Percentiles rank a stretch among this genome's conserved stretches.
phyloP scores from a whole-genome alignment of 1,140 invertebrate species.

The Bombus haemorrhoidalis region DNA sequence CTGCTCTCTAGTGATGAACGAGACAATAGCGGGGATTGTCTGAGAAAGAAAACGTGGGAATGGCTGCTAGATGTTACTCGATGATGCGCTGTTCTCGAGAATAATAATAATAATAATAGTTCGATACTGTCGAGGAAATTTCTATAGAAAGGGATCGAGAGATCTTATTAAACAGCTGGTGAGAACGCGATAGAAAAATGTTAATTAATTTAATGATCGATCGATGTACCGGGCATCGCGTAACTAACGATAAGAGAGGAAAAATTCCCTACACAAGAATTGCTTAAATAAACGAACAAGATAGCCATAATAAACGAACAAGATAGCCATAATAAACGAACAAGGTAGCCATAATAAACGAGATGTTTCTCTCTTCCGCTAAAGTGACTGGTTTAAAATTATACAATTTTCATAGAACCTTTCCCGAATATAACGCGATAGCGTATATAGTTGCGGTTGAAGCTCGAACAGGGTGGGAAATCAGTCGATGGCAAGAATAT shows the following conservation, averaged over 20 bases:
- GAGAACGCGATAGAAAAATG: not conserved
- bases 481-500: not conserved
- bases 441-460: too few species aligned
- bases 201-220: slow-evolving; percentile 1
- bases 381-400: not conserved
- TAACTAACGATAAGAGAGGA: not conserved
- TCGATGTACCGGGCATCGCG: not conserved
- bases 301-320: too few species aligned
- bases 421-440: not conserved
- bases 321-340: too few species aligned
- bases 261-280: too few species aligned
- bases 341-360: not conserved
- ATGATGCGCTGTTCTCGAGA: not conserved
- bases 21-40: slow-evolving; percentile 6
- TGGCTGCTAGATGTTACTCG: too few species aligned
- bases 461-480: slow-evolving; percentile 5
- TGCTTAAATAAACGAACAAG: not conserved
- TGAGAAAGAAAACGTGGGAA: not conserved
- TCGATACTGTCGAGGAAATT: not conserved
- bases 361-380: not conserved
- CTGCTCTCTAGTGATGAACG: not conserved
- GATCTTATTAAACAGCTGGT: not conserved
- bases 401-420: slow-evolving; percentile 19
- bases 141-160: not conserved
- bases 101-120: not conserved